A percentile compares a stretch with the other conserved stretches of the same genome.
Evolutionary conservation across 1,140 invertebrate species (phyloP).

Genomic region (Drosophila ohnishii): DNA sequence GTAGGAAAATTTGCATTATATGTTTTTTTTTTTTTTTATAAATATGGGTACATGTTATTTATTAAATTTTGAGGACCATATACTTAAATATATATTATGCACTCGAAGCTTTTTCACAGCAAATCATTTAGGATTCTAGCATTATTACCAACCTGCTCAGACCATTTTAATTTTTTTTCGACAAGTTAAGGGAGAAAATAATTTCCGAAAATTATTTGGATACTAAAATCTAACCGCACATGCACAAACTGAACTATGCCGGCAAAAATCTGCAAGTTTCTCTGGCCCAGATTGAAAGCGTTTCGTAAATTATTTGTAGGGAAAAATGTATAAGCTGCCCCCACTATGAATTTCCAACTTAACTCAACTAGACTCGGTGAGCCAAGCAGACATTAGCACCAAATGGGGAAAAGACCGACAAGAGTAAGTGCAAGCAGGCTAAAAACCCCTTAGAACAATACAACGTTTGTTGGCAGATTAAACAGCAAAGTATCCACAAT

Average conservation of each 20-base stretch:
- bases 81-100: not conserved
- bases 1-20: conserved; percentile 32
- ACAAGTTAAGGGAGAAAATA: conserved; percentile 35
- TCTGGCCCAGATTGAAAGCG: conserved; percentile 59
- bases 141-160: not conserved
- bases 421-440: conserved; percentile 26
- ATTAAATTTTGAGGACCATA: not conserved
- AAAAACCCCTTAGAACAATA: conserved; percentile 60
- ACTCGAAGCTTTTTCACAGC: not conserved
- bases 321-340: conserved; percentile 50
- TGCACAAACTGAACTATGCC: conserved; percentile 49
- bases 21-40: not conserved
- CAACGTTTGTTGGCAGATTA: conserved; percentile 54
- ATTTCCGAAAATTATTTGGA: conserved; percentile 67
- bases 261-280: conserved; percentile 61
- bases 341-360: conserved; percentile 16
- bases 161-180: not conserved
- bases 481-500: conserved; percentile 43
- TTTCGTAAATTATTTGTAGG: conserved; percentile 54
- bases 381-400: conserved; percentile 52
- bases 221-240: conserved; percentile 66
- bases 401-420: not conserved
- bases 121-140: not conserved
- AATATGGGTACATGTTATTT: not conserved
- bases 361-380: conserved; percentile 36